Evolutionary conservation across 1,140 invertebrate genomes (phyloP), one percentile per base, ranked within the genome.

Genomic region (Linepithema humile): DNA sequence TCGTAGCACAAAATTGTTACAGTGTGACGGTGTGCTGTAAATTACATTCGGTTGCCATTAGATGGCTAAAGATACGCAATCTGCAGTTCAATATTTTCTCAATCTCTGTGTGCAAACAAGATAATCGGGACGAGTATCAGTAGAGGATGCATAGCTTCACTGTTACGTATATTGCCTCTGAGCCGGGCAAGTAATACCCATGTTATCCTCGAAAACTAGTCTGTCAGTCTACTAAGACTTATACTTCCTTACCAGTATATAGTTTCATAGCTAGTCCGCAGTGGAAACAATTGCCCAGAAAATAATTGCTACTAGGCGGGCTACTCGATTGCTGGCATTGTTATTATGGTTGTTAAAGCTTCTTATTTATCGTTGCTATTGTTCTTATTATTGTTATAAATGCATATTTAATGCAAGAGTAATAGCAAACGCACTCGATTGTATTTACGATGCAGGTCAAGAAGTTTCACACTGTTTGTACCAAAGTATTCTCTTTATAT

Each of bases 191-290:
- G 57, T 64, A 85, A 57, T 77, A 70, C 50, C 53, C 59, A 53
- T 50, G 80, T 83, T 86, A 87, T 83, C 48, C 57, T 45, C 26
- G 50, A 83, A 77, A 73, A 83, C 78, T 74, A 29, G n/a, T n/a
- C 23, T 23, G 7, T 35, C 23, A 9, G 62, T 73, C 53, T 69
- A 74, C 45, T 10, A 48, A 59, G 35, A 74, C 50, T 82, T 45
- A 10, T 50, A 77, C 48, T 38, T 69, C n/a, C 67, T 69, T 69
- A 20, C 20, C n/a, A 32, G 53, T 77, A 65, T 17, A 50, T 65
- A 50, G 72, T 72, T 45, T 65, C 35, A 17, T 29, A 26, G 32
- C 10, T 55, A 60, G 57, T 84, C 40, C 35, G 3, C 35, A 32
- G 9, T 38, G 43, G 17, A 23, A 23, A 40, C 45, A 17, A 17